Conservation (phyloP, 2,797 vertebrate species). For the Danionella dracula region DNA sequence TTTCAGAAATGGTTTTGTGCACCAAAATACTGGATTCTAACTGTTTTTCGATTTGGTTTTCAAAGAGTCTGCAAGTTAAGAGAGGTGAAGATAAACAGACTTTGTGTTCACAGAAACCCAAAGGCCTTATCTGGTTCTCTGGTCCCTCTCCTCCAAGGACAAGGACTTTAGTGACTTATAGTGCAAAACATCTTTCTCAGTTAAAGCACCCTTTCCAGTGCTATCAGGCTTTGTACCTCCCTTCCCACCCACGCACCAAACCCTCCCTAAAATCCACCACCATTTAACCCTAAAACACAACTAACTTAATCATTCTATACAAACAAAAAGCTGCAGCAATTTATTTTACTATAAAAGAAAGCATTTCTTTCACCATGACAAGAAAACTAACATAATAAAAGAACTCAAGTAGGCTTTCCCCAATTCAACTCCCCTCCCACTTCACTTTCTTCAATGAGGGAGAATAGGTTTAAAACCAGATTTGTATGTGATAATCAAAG, state of each 20-base stretch:
- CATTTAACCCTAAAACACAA: constrained; percentile 33
- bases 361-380: constrained; percentile 57
- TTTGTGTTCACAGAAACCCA: constrained; percentile 62
- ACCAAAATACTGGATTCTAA: background rate
- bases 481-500: constrained; percentile 5
- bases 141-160: constrained; percentile 65
- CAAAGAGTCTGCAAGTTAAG: constrained; percentile 18
- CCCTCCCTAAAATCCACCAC: constrained; percentile 35
- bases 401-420: constrained; percentile 61
- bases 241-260: constrained; percentile 56
- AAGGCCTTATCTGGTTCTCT: constrained; percentile 66
- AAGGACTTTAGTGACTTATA: constrained; percentile 69
- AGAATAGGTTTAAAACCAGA: constrained; percentile 34
- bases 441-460: constrained; percentile 58
- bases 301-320: constrained; percentile 55
- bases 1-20: background rate
- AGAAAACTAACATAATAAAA: constrained; percentile 54
- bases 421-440: constrained; percentile 49
- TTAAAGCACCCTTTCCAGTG: constrained; percentile 78
- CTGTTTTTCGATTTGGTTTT: constrained; percentile 33
- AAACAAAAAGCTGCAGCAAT: constrained; percentile 55
- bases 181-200: constrained; percentile 79
- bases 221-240: constrained; percentile 72
- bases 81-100: constrained; percentile 33
- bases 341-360: constrained; percentile 49